These are phyloP conservation scores for Crenichthys baileyi DNA, from an alignment of 2,797 vertebrate species.

Conservation along the genomic window DNA sequence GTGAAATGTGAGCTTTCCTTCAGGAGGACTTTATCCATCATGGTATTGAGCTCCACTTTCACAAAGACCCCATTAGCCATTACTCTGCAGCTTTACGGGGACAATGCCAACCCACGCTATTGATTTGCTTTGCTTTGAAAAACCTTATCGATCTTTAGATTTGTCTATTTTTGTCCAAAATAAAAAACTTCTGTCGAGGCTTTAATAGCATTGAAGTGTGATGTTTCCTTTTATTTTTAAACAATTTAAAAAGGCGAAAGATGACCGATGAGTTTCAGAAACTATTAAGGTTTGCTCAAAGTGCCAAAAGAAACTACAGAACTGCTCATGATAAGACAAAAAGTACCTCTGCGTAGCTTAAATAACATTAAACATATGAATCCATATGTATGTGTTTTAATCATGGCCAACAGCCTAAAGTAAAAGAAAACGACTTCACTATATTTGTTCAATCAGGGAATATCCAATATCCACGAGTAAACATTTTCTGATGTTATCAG, in stretches of 20 bases:
- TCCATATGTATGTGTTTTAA: background rate
- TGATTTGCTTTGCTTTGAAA: constrained; percentile 22
- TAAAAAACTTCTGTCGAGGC: background rate
- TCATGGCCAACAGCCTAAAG: background rate
- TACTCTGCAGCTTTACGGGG: constrained; percentile 22
- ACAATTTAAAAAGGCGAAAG: constrained; percentile 7
- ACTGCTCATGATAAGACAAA: background rate
- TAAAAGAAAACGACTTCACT: background rate
- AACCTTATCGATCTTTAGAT: constrained; percentile 12
- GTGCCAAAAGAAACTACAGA: background rate
- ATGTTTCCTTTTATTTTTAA: constrained; percentile 7
- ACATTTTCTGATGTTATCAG: background rate
- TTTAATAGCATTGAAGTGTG: background rate
- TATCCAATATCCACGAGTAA: background rate
- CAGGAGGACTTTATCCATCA: constrained; percentile 26
- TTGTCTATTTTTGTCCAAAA: constrained; percentile 28
- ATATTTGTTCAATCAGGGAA: background rate
- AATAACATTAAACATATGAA: background rate
- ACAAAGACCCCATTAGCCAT: constrained; percentile 46
- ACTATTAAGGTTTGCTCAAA: background rate
- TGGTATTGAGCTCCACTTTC: constrained; percentile 57
- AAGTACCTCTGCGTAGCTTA: background rate
- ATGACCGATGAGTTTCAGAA: constrained; percentile 6
- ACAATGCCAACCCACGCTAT: constrained; percentile 6
- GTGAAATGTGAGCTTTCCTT: constrained; percentile 43